Evolutionary conservation across 1,140 invertebrate genomes (phyloP).

Genomic region (Anastrepha obliqua): DNA sequence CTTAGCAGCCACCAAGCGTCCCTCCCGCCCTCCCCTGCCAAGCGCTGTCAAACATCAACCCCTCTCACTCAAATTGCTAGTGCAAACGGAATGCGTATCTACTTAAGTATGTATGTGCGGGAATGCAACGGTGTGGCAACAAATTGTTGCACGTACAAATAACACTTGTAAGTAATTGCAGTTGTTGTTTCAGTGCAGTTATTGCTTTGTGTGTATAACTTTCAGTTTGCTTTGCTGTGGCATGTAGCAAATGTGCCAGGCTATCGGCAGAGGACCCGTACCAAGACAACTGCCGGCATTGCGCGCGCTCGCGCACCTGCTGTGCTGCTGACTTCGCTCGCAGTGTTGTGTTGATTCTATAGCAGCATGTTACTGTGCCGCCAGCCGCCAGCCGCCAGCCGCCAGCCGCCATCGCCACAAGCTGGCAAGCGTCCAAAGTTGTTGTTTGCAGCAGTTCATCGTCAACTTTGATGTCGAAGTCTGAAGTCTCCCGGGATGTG

Average conservation of each 20-base stretch:
- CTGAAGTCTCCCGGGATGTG: not conserved
- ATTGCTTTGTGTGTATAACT: not conserved
- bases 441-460: not conserved
- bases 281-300: conserved; percentile 15
- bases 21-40: no score
- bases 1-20: not conserved
- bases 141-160: conserved; percentile 19
- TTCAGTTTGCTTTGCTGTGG: conserved; percentile 7
- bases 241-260: conserved; percentile 22
- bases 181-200: not conserved
- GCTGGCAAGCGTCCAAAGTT: conserved; percentile 10
- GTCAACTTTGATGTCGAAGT: not conserved
- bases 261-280: not conserved
- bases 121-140: not conserved
- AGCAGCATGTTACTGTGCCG: not conserved
- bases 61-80: not conserved
- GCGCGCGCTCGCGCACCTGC: not conserved
- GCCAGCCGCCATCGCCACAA: not conserved
- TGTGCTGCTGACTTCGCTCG: not conserved
- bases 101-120: not conserved
- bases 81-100: not conserved
- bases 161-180: conserved; percentile 27
- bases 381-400: no score
- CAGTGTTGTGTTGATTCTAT: not conserved
- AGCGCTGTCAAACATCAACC: not conserved